Percentiles rank a stretch among this genome's conserved stretches.
phyloP scores from a whole-genome alignment of 2,113 vertebrate species.

The Notarius quadriscutis region DNA sequence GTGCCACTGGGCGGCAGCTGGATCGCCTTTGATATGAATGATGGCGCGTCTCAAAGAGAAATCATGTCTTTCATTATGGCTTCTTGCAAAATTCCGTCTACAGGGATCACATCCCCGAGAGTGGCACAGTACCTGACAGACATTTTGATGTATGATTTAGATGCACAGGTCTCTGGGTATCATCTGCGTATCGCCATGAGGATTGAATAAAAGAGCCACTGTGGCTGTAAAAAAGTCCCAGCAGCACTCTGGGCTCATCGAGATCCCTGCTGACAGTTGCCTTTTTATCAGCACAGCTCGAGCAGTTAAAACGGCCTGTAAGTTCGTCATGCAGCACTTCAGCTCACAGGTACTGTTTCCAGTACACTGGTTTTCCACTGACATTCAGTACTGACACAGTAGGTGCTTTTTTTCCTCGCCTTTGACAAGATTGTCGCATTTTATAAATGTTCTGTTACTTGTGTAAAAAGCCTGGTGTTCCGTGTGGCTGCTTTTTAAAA shows the following conservation, averaged over 20 bases:
- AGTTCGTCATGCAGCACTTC: constrained; percentile 15
- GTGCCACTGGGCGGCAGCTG: not conserved
- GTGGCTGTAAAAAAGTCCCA: not conserved
- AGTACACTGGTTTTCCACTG: not conserved
- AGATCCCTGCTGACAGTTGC: constrained; percentile 21
- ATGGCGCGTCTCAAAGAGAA: constrained; percentile 14
- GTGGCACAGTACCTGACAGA: not conserved
- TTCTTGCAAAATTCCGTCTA: not conserved
- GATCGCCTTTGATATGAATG: constrained; percentile 27
- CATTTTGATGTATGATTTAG: constrained; percentile 28
- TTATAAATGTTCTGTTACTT: not conserved
- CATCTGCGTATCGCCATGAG: constrained; percentile 8
- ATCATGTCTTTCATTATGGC: constrained; percentile 23
- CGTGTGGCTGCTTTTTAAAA: not conserved
- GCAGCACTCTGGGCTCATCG: not conserved
- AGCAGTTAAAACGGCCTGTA: not conserved
- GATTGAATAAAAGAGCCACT: constrained; percentile 11
- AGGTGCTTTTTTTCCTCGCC: not conserved
- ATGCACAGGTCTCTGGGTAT: constrained; percentile 20
- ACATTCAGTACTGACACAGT: not conserved
- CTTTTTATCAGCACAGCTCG: constrained; percentile 3
- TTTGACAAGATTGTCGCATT: not conserved
- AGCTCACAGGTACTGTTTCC: not conserved
- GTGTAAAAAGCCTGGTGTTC: not conserved
- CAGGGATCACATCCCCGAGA: not conserved